phyloP scores from a whole-genome alignment of 2,797 vertebrate genomes.

The Peromyscus aztecus region DNA sequence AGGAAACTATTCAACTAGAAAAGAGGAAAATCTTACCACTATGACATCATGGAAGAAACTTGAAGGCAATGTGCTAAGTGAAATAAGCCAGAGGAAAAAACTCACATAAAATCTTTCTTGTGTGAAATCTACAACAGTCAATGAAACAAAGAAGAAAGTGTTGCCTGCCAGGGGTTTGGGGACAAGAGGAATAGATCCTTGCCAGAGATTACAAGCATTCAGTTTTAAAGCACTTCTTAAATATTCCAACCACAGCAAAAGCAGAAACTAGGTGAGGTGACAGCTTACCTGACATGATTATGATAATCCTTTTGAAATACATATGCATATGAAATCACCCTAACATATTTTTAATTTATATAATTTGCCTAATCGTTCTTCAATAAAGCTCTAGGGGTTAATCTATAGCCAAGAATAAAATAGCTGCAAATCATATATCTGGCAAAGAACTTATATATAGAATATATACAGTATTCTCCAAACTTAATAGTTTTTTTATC shows the following conservation, averaged over 20 bases:
- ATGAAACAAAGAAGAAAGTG: not conserved
- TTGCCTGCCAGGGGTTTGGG: not conserved
- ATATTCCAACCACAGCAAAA: not conserved
- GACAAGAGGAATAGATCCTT: not conserved
- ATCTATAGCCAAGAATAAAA: not conserved
- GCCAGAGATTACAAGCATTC: not conserved
- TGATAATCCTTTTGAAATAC: not conserved
- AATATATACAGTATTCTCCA: slow-evolving; percentile 1
- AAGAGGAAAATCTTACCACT: not conserved
- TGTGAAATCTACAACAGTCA: not conserved
- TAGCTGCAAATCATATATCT: slow-evolving; percentile 37
- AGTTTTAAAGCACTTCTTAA: not conserved
- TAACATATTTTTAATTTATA: not conserved
- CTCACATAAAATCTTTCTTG: not conserved
- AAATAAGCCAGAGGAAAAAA: slow-evolving; percentile 6
- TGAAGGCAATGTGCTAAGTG: not conserved
- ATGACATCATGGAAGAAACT: not conserved
- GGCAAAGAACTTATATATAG: not conserved
- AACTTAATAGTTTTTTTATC: not conserved
- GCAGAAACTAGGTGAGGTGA: not conserved
- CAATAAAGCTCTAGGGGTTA: not conserved
- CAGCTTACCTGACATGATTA: not conserved
- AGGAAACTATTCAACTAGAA: not conserved
- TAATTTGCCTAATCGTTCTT: not conserved
- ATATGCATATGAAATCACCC: not conserved